Percentiles rank a stretch among this genome's conserved stretches.
Evolutionary conservation across 2,797 vertebrate species (phyloP).

Genomic region (Acridotheres tristis): DNA sequence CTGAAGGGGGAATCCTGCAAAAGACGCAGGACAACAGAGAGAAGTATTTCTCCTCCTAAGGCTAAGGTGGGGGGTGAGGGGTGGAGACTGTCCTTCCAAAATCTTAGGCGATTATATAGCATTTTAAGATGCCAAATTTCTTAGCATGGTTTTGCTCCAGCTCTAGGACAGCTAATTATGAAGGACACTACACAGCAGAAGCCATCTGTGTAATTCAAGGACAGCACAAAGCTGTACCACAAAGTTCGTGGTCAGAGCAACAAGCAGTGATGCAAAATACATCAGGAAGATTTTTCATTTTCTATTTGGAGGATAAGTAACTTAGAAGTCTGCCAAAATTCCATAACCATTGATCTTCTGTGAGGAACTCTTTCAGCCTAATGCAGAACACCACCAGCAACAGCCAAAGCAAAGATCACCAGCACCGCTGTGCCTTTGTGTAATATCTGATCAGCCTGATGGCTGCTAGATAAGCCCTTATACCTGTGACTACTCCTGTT

Average conservation of each 20-base stretch:
- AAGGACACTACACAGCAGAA: not conserved
- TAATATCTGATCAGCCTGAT: not conserved
- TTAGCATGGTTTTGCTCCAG: not conserved
- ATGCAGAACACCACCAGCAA: not conserved
- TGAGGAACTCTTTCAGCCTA: not conserved
- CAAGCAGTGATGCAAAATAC: not conserved
- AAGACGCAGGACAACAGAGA: not conserved
- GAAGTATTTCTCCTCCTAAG: not conserved
- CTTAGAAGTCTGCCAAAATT: not conserved
- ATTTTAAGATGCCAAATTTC: not conserved
- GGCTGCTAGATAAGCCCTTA: not conserved
- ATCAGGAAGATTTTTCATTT: not conserved
- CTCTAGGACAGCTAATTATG: not conserved
- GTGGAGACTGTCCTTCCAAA: not conserved
- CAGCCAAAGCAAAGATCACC: not conserved
- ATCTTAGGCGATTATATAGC: not conserved
- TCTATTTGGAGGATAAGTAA: not conserved
- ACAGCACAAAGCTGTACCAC: not conserved
- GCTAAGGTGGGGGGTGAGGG: not conserved
- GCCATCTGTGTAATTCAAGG: not conserved
- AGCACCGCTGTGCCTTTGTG: not conserved
- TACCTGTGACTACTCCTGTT: not conserved
- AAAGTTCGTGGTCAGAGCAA: not conserved
- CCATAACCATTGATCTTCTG: not conserved
- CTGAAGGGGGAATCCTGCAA: not conserved